Percentiles rank a stretch among this genome's conserved stretches.
Conservation (phyloP, 2,797 vertebrate species). For the Sus cebifrons region DNA sequence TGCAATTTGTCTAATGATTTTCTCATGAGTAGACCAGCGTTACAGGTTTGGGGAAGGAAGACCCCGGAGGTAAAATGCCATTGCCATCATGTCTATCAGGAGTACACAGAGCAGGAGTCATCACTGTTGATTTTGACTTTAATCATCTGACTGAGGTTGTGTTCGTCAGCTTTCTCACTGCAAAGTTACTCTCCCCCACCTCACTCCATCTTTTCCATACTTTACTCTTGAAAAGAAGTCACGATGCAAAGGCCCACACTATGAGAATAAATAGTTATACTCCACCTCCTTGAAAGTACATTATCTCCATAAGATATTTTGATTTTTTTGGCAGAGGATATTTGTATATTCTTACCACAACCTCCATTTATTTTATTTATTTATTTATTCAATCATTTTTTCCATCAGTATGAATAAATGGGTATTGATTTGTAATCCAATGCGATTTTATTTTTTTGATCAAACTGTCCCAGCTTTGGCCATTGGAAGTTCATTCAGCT, state of each 20-base stretch:
- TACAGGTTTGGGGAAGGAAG: not conserved
- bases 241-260: not conserved
- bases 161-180: not conserved
- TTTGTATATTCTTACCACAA: not conserved
- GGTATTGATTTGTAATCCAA: slow-evolving; percentile 22
- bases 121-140: not conserved
- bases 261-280: not conserved
- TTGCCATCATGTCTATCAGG: not conserved
- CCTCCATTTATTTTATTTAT: not conserved
- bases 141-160: not conserved
- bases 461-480: not conserved
- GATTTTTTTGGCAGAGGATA: not conserved
- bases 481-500: not conserved
- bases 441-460: not conserved
- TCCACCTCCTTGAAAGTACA: not conserved
- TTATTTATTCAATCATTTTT: not conserved
- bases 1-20: slow-evolving; percentile 10
- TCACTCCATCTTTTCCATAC: not conserved
- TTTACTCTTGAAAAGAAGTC: slow-evolving; percentile 1
- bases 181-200: not conserved
- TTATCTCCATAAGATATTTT: not conserved
- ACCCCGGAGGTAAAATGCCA: not conserved
- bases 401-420: not conserved
- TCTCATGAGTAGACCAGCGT: not conserved
- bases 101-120: not conserved